A percentile compares a stretch with the other conserved stretches of the same genome.
phyloP scores from a whole-genome alignment of 2,888 invertebrate species.

The Cephus nigrinus region DNA sequence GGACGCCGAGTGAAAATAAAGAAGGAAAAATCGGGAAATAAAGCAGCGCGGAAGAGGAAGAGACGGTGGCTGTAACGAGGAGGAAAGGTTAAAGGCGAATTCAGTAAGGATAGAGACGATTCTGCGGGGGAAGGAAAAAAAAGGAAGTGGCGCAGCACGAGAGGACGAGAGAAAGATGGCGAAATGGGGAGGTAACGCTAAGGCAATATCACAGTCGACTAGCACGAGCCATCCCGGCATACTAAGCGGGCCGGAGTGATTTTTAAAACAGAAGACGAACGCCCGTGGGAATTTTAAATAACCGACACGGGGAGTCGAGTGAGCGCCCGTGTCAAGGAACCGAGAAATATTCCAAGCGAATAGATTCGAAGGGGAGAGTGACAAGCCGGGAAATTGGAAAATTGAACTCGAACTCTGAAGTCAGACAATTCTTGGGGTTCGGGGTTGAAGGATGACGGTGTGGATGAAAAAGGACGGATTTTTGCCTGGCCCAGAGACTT shows the following conservation, averaged over 20 bases:
- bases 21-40: background rate
- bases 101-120: background rate
- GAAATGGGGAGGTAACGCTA: conserved; percentile 30
- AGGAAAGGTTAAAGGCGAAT: background rate
- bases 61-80: background rate
- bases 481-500: background rate
- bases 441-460: background rate
- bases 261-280: conserved; percentile 56
- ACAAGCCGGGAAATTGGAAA: conserved; percentile 61
- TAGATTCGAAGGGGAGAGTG: conserved; percentile 48
- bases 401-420: conserved; percentile 50
- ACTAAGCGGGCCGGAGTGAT: conserved; percentile 56
- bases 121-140: conserved; percentile 9
- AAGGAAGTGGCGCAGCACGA: background rate
- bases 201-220: conserved; percentile 63
- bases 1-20: background rate
- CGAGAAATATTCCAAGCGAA: conserved; percentile 50
- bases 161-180: conserved; percentile 10
- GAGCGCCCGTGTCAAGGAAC: conserved; percentile 27
- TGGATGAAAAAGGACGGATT: background rate
- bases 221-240: conserved; percentile 52
- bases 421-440: background rate
- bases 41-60: background rate
- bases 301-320: conserved; percentile 31
- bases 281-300: conserved; percentile 57